Conservation (phyloP, 2,113 vertebrate genomes). For the Vimba vimba region DNA sequence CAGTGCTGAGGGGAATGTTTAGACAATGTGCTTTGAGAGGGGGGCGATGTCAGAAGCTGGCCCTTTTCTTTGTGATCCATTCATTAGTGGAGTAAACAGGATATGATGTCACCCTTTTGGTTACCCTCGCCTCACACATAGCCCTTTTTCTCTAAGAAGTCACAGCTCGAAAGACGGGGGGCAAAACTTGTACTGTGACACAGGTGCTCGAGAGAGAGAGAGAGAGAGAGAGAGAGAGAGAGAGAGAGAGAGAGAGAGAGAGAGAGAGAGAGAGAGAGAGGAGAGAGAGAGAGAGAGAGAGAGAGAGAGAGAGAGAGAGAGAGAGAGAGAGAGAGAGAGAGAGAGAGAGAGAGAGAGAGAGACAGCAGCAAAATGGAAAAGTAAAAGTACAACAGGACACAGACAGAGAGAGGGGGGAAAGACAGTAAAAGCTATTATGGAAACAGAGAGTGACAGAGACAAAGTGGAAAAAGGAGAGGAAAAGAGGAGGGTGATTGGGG, state of each 20-base stretch:
- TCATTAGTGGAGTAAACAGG: conserved; percentile 69
- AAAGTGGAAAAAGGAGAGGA: conserved; percentile 50
- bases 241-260: background rate
- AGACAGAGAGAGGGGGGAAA: background rate
- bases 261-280: background rate
- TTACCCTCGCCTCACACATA: conserved; percentile 54
- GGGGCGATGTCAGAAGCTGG: conserved; percentile 29
- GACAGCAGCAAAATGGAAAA: conserved; percentile 43
- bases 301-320: background rate
- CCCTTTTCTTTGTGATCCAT: conserved; percentile 61
- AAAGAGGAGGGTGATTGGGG: conserved; percentile 60
- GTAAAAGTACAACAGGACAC: conserved; percentile 39
- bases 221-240: background rate
- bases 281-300: background rate
- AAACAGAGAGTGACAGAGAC: conserved; percentile 48
- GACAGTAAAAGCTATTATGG: conserved; percentile 44
- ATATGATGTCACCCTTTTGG: conserved; percentile 63
- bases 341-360: background rate
- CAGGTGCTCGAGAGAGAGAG: conserved; percentile 10
- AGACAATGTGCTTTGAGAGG: background rate
- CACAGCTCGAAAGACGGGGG: conserved; percentile 26
- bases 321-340: background rate
- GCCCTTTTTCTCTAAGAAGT: conserved; percentile 56
- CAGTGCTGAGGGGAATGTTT: background rate
- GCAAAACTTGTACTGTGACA: conserved; percentile 36